Evolutionary conservation across 2,888 invertebrate genomes (phyloP), one percentile per base, ranked within the genome.

Genomic region (Peribatodes rhomboidaria): DNA sequence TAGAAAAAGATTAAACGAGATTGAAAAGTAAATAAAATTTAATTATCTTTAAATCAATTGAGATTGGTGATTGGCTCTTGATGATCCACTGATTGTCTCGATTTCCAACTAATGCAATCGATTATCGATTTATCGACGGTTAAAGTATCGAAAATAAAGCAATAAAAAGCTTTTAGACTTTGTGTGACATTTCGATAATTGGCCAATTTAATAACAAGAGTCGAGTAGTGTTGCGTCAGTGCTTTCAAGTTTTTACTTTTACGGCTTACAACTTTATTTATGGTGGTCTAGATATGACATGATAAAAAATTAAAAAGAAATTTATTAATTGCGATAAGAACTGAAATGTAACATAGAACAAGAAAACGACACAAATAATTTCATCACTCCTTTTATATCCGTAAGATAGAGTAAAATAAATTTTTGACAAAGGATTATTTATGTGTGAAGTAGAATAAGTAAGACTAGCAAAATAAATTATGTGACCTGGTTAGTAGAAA

Each of bases 121-220:
- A 61, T 59, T 57, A 66, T 64, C 16, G 57, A 31, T 55, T 67
- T 64, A 58, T 54, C 59, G 44, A 14, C 35, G 18, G 49, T 54
- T 50, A 47, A 60, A 61, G 52, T 49, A 31, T 60, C 41, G 39
- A 61, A 65, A 47, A 53, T 53, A 65, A 60, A 57, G 52, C 57
- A 70, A 68, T 68, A 61, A 68, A 63, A 63, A 56, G 58, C 59
- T 63, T 70, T 70, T 61, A 68, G 59, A 62, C 14, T 61, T 52
- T 66, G 52, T 70, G 64, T 61, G 67, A 70, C 68, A 68, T 68
- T 68, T 53, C 47, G 56, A 61, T 70, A 61, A 65, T 61, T 67
- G 64, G 56, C 54, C 53, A 68, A 68, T 66, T 68, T 68, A 44
- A 54, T 60, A 61, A 46, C 46, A 57, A 37, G 41, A 55, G 33